Conservation (phyloP, 1,140 invertebrate species). For the Drosophila azteca region DNA sequence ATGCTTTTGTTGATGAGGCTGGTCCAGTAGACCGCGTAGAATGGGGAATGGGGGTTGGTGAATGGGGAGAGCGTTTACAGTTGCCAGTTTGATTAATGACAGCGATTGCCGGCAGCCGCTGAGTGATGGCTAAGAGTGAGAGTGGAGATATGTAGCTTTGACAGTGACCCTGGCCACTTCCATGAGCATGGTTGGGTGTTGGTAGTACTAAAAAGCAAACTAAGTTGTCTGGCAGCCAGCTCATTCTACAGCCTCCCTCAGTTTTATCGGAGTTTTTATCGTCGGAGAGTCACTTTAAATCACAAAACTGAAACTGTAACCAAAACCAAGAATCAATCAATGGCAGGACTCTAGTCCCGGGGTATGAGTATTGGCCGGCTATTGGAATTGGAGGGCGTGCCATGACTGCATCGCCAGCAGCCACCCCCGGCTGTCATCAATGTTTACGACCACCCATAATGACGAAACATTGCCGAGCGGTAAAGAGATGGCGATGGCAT, state of each 20-base stretch:
- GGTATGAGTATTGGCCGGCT: slow-evolving; percentile 6
- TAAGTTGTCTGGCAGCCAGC: slow-evolving; percentile 38
- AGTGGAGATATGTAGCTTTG: slow-evolving; percentile 1
- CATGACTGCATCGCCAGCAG: slow-evolving; percentile 29
- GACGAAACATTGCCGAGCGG: slow-evolving; percentile 50
- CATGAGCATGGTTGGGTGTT: slow-evolving; percentile 45
- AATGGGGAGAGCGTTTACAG: slow-evolving; percentile 14
- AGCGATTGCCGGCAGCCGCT: slow-evolving; percentile 55
- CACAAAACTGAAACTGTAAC: slow-evolving; percentile 17
- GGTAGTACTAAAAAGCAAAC: slow-evolving; percentile 53
- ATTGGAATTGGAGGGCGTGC: slow-evolving; percentile 6
- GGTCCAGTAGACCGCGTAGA: not conserved
- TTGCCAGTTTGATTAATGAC: slow-evolving; percentile 74
- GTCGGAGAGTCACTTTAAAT: slow-evolving; percentile 31
- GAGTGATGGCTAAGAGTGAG: slow-evolving; percentile 38
- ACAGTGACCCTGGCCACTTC: slow-evolving; percentile 45
- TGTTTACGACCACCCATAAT: slow-evolving; percentile 77
- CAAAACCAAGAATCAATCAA: slow-evolving; percentile 65
- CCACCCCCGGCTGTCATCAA: slow-evolving; percentile 68
- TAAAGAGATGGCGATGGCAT: slow-evolving; percentile 43
- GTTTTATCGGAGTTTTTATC: not conserved
- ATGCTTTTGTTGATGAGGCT: slow-evolving; percentile 40
- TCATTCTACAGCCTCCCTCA: no score
- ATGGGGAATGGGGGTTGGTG: not conserved
- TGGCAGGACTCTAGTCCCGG: slow-evolving; percentile 16